Evolutionary conservation across 2,113 vertebrate genomes (phyloP).

Genomic region (Lagopus muta): DNA sequence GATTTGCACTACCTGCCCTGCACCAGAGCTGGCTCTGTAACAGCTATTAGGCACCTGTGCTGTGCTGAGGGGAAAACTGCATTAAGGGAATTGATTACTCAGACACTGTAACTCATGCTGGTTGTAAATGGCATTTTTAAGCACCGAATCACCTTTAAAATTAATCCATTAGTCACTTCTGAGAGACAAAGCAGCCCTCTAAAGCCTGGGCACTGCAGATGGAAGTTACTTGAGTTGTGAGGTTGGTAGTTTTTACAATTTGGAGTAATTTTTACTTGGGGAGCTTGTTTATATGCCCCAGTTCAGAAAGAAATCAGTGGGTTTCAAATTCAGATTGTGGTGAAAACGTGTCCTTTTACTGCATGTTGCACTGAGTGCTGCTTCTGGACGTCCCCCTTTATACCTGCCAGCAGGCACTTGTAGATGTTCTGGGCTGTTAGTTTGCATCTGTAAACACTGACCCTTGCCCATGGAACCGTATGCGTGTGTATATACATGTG

Average conservation of each 20-base stretch:
- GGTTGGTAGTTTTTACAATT: neutral
- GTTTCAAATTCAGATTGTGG: neutral
- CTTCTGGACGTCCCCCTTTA: neutral
- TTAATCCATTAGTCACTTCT: neutral
- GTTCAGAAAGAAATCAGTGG: neutral
- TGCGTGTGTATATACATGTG: too few relatives aligned
- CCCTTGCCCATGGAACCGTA: neutral
- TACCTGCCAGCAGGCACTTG: neutral
- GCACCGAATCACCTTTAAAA: neutral
- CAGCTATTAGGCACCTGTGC: neutral
- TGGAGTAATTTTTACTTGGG: neutral
- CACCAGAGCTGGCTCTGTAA: neutral
- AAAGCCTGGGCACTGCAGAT: neutral
- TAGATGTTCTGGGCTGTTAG: neutral
- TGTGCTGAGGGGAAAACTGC: neutral
- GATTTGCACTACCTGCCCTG: neutral
- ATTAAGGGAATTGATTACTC: neutral
- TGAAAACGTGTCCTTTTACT: neutral
- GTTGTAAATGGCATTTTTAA: neutral
- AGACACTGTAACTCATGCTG: neutral
- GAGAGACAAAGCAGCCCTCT: neutral
- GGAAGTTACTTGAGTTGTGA: accelerated
- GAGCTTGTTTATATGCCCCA: neutral
- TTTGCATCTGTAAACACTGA: neutral
- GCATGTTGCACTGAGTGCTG: neutral